Evolutionary conservation across 2,888 invertebrate species (phyloP).

Genomic region (Megaustenia siamemsis): DNA sequence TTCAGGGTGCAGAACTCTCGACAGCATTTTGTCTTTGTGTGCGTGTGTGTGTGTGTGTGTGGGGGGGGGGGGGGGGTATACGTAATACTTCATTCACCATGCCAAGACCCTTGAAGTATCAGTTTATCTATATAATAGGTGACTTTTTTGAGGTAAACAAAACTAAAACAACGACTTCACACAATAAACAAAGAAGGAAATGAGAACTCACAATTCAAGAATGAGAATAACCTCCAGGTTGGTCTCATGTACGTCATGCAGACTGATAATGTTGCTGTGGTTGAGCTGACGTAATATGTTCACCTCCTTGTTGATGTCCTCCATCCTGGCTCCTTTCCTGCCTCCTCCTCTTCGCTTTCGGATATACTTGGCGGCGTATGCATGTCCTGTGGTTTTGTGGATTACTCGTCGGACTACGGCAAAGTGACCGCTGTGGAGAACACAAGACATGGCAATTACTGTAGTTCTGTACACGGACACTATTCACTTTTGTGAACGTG

Average conservation of each 20-base stretch:
- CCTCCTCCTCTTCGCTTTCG: constrained; percentile 83
- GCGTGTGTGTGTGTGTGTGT: no score
- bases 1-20: no score
- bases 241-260: constrained; percentile 85
- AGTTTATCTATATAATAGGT: no score
- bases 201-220: constrained; percentile 82
- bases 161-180: no score
- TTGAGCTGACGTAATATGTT: constrained; percentile 83
- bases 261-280: constrained; percentile 84
- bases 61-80: no score
- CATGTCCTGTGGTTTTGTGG: constrained; percentile 81
- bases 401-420: constrained; percentile 84
- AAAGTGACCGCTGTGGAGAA: constrained; percentile 83
- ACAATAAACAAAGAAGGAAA: background rate
- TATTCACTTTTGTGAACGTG: no score
- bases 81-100: no score
- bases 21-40: no score
- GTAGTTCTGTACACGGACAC: no score
- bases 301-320: constrained; percentile 84
- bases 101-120: no score
- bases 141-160: no score
- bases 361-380: constrained; percentile 85
- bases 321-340: constrained; percentile 82
- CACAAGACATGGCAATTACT: background rate
- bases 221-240: constrained; percentile 84